These are phyloP conservation scores for Anisognathus igniventris DNA, from an alignment of 2,797 vertebrate genomes.

Conservation along the genomic window DNA sequence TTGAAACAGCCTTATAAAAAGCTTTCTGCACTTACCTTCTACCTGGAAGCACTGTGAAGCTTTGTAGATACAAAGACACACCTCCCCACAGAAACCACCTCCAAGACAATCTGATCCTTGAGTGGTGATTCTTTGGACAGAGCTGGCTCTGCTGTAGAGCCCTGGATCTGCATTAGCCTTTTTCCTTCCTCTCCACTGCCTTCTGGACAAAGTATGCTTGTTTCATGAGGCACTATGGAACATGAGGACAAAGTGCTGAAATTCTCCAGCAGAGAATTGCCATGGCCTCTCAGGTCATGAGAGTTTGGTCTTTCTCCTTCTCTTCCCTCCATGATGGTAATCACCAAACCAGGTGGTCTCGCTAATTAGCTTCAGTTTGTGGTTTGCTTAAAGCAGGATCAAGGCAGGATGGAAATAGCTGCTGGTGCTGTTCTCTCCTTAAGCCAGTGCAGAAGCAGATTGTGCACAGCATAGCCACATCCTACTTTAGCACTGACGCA, in stretches of 20 bases:
- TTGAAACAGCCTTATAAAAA: constrained; percentile 27
- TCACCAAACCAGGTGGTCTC: constrained; percentile 30
- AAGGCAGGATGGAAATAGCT: constrained; percentile 81
- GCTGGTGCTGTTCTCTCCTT: constrained; percentile 66
- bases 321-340: neutral
- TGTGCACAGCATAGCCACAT: constrained; percentile 67
- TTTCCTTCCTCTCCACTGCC: neutral
- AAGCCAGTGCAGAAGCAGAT: constrained; percentile 79
- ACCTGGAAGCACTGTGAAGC: neutral
- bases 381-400: constrained; percentile 60
- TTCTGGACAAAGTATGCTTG: neutral
- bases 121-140: neutral
- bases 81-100: neutral
- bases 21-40: constrained; percentile 7
- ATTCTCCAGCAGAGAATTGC: neutral
- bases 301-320: neutral
- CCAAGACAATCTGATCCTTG: neutral
- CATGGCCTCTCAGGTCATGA: neutral
- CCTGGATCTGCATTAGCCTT: neutral
- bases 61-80: neutral
- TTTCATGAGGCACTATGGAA: neutral
- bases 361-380: constrained; percentile 29
- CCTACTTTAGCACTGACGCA: constrained; percentile 51
- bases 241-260: neutral
- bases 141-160: neutral